Conservation (phyloP, 2,113 vertebrate genomes). For the Chinchilla lanigera region DNA sequence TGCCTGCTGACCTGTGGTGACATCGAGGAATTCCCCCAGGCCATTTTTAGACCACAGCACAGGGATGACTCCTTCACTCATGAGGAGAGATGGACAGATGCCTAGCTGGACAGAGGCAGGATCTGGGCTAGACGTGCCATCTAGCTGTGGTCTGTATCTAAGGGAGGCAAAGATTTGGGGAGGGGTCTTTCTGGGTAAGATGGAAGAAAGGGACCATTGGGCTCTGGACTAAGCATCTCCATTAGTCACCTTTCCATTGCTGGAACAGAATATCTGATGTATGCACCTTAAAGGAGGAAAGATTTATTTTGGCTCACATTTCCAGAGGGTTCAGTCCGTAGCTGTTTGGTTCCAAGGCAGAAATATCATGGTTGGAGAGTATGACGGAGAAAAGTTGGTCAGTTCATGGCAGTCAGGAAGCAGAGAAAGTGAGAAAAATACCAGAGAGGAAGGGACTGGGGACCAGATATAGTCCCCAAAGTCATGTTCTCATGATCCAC, state of each 20-base stretch:
- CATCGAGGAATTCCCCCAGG: neutral
- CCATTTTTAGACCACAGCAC: neutral
- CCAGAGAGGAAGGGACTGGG: neutral
- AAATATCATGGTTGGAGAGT: neutral
- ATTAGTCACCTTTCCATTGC: neutral
- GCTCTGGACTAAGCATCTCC: neutral
- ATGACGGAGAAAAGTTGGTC: neutral
- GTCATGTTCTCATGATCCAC: neutral
- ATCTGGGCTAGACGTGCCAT: neutral
- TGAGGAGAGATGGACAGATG: neutral
- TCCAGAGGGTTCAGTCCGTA: neutral
- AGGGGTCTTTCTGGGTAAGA: neutral
- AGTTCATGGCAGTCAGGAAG: neutral
- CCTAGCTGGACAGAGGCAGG: neutral
- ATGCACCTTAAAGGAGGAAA: neutral
- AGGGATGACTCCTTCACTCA: neutral
- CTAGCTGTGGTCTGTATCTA: neutral
- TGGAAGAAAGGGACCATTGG: neutral
- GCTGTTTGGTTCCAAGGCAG: neutral
- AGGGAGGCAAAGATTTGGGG: accelerated
- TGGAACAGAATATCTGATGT: neutral
- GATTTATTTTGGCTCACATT: neutral
- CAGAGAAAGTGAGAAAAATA: neutral
- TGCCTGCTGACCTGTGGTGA: neutral
- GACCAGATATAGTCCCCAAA: neutral